These are phyloP conservation scores for Fregetta grallaria DNA, from an alignment of 2,113 vertebrate genomes.

Conservation along the genomic window DNA sequence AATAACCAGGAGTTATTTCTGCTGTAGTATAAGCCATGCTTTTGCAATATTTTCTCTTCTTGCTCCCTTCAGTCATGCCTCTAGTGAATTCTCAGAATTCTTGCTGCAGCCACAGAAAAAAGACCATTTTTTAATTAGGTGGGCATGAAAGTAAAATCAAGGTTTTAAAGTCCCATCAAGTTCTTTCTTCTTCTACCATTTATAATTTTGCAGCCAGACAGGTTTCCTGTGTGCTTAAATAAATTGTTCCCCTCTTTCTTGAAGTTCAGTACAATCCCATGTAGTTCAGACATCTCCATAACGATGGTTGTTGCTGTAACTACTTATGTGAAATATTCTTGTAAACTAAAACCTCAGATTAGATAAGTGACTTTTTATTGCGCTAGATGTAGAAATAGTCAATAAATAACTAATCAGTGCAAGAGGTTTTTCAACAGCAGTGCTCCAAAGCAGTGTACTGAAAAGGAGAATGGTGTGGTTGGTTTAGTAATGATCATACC, in stretches of 20 bases:
- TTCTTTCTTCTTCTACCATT: background rate
- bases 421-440: background rate
- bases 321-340: background rate
- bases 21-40: background rate
- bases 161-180: background rate
- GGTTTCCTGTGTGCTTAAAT: background rate
- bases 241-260: background rate
- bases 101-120: background rate
- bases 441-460: background rate
- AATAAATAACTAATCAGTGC: background rate
- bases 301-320: background rate
- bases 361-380: background rate
- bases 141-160: background rate
- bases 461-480: background rate
- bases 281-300: background rate
- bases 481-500: background rate
- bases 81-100: background rate
- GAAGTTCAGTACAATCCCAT: background rate
- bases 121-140: background rate
- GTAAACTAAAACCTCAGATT: background rate
- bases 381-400: background rate
- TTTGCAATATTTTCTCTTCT: background rate
- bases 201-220: background rate
- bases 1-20: background rate
- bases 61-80: background rate